A percentile compares a stretch with the other conserved stretches of the same genome.
Conservation (phyloP, 2,113 vertebrate genomes). For the Oceanodroma tethys region DNA sequence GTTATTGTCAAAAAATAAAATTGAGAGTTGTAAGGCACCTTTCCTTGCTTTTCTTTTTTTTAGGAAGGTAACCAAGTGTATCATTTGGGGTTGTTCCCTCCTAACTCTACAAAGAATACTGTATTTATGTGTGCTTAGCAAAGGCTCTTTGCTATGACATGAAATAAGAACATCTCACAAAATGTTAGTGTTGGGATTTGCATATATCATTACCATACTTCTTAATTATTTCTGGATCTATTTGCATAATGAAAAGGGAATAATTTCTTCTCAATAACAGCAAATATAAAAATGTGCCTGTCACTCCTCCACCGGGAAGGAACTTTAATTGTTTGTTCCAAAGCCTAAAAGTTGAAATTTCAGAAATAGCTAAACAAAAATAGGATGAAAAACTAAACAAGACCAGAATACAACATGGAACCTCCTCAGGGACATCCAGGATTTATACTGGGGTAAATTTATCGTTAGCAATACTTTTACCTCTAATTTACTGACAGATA, state of each 20-base stretch:
- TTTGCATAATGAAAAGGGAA: not conserved
- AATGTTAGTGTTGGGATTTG: not conserved
- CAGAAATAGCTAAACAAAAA: not conserved
- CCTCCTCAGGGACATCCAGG: not conserved
- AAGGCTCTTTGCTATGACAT: not conserved
- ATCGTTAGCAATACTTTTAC: not conserved
- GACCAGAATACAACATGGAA: not conserved
- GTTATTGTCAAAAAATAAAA: not conserved
- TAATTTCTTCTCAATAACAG: not conserved
- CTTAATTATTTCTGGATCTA: conserved; percentile 38
- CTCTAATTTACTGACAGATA: not conserved
- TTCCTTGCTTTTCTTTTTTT: not conserved
- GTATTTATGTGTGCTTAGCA: not conserved
- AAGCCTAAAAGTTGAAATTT: not conserved
- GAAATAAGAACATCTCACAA: not conserved
- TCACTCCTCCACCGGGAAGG: not conserved
- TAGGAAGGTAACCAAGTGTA: not conserved
- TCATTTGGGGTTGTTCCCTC: not conserved
- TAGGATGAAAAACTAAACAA: not conserved
- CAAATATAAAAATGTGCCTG: conserved; percentile 10
- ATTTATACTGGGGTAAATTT: not conserved
- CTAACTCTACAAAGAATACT: not conserved
- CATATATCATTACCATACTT: conserved; percentile 23
- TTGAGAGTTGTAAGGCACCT: not conserved
- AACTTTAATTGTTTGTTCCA: not conserved